Conservation (phyloP, 2,888 invertebrate genomes). For the Odontocolon sp. region DNA sequence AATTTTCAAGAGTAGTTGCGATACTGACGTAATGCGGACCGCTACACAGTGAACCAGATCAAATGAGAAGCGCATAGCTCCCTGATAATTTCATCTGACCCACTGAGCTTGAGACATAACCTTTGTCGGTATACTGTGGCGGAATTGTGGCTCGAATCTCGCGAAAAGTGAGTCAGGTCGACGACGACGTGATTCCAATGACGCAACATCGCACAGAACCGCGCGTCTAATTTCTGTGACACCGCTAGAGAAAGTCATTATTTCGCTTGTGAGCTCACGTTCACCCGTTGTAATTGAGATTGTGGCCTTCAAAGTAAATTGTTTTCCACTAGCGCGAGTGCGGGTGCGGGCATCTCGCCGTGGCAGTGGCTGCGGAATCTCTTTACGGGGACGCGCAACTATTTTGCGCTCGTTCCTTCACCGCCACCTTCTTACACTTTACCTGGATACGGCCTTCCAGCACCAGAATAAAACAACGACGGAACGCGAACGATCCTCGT, state of each 20-base stretch:
- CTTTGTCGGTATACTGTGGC: conserved; percentile 73
- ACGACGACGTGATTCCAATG: conserved; percentile 55
- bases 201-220: conserved; percentile 63
- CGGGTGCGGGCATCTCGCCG: conserved; percentile 25
- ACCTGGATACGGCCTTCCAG: conserved; percentile 41
- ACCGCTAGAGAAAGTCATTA: conserved; percentile 79
- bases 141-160: conserved; percentile 32
- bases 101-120: conserved; percentile 80
- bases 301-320: conserved; percentile 81
- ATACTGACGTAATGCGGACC: background rate
- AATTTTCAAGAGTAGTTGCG: no score
- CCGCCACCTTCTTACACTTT: conserved; percentile 13
- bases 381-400: conserved; percentile 39
- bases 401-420: conserved; percentile 31
- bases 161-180: conserved; percentile 62
- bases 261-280: conserved; percentile 74
- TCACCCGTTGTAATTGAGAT: conserved; percentile 77
- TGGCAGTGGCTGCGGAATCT: conserved; percentile 50
- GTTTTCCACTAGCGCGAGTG: conserved; percentile 71
- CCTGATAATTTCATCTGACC: conserved; percentile 69
- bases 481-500: conserved; percentile 22
- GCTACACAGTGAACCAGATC: conserved; percentile 22
- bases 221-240: conserved; percentile 66
- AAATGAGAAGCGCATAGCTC: background rate
- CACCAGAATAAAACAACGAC: conserved; percentile 24